Conservation (phyloP, 1,140 invertebrate species). For the Euwallacea fornicatus region DNA sequence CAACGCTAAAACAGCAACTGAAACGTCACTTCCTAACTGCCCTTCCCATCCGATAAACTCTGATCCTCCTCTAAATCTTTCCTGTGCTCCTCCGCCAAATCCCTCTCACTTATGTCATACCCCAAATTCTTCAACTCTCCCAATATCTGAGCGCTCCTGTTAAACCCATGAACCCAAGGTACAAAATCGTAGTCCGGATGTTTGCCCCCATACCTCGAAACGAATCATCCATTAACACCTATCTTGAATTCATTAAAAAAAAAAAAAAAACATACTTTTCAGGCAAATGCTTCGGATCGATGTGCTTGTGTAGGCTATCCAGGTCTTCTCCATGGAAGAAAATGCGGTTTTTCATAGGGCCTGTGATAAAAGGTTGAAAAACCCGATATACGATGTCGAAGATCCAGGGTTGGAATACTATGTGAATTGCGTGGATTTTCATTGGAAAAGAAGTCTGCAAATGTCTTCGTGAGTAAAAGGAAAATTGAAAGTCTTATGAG, state of each 20-base stretch:
- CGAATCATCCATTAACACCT: background rate
- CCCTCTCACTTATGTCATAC: conserved; percentile 54
- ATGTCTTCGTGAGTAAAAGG: background rate
- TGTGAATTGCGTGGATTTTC: conserved; percentile 72
- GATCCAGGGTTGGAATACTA: conserved; percentile 77
- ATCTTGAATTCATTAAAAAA: background rate
- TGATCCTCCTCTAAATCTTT: conserved; percentile 17
- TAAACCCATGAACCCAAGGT: conserved; percentile 70
- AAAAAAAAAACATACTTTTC: conserved; percentile 53
- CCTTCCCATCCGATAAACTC: no score
- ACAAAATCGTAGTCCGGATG: conserved; percentile 71
- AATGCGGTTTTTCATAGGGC: conserved; percentile 68
- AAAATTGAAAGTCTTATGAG: no score
- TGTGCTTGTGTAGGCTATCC: conserved; percentile 74
- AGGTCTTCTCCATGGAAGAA: conserved; percentile 76
- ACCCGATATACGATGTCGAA: conserved; percentile 76
- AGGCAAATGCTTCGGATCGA: conserved; percentile 69
- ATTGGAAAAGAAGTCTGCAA: conserved; percentile 71
- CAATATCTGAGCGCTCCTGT: conserved; percentile 60
- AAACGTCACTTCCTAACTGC: no score
- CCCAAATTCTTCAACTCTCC: conserved; percentile 67
- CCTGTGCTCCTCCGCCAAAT: conserved; percentile 13
- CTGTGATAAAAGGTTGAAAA: conserved; percentile 73
- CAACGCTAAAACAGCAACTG: no score
- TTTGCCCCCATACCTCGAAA: conserved; percentile 62